Evolutionary conservation across 2,113 vertebrate genomes (phyloP), one percentile per base, ranked within the genome.

Genomic region (Melanerpes formicivorus): DNA sequence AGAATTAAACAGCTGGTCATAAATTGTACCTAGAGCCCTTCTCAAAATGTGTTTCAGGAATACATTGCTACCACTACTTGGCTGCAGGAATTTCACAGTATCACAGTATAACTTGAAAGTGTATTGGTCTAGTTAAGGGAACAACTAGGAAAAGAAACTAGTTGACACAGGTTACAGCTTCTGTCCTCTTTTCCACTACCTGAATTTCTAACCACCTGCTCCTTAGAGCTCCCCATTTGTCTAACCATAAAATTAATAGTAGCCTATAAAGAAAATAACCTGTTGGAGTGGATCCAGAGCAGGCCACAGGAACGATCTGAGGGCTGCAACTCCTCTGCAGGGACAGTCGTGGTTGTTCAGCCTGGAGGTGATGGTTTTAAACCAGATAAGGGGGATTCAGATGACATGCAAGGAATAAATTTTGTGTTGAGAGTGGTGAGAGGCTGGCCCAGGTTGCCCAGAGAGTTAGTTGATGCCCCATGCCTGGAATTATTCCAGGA

Each of bases 1-100:
- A 66, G 85, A 91, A 76, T 80, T 62, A 76, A 93, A 54, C 82
- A 90, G 40, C 60, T 90, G 88, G 15, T 22, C 67, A 65, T 79
- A 54, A 83, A 85, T 76, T 55, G 46, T 5, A n/a, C 40, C 62
- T 11, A 42, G 22, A 50, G 17, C 34, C 59, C 63, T 69, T 34
- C 64, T 63, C 65, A 91, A 82, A 76, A 64, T 9, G 1, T 30
- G 30, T 44, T 84, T 60, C 71, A 82, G 46, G 34, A 89, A 66
- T 32, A 37, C 16, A 3, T 4, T 50, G 50, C 67, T 76, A 23
- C 17, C 67, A 76, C 52, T 29, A 22, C 18, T 66, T 46, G 29
- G 59, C 60, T 76, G 69, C n/a, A 42, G 50, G 75, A 82, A 80
- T 79, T 70, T 34, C 34, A 34, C 34, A 34, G 34, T 34, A 34